phyloP scores from a whole-genome alignment of 2,888 invertebrate genomes.

The Nephrotoma appendiculata region DNA sequence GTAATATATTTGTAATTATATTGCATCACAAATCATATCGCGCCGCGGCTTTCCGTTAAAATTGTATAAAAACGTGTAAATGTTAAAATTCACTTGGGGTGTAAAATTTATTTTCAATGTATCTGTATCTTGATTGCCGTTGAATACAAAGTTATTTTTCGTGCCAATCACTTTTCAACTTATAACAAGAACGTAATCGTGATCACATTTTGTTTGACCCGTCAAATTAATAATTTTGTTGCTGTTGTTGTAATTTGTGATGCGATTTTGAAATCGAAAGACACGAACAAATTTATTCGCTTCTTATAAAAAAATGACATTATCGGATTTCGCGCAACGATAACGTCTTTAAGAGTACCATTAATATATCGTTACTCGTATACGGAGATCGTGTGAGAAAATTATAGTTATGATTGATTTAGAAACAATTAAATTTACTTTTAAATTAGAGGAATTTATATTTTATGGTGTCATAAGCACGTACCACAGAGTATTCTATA shows the following conservation, averaged over 20 bases:
- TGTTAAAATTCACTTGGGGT: not conserved
- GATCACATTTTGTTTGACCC: not conserved
- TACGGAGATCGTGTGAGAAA: not conserved
- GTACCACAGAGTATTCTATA: not conserved
- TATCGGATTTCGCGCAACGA: not conserved
- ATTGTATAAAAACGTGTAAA: not conserved
- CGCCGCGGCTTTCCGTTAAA: too few relatives aligned
- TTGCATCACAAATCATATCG: not conserved
- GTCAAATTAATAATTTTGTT: not conserved
- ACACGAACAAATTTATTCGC: not conserved
- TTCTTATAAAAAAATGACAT: not conserved
- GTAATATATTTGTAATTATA: not conserved
- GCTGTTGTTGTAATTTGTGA: not conserved
- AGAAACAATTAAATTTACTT: not conserved
- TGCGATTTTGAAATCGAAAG: not conserved
- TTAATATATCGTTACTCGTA: not conserved
- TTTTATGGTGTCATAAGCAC: not conserved
- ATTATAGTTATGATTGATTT: not conserved
- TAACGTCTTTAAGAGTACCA: not conserved
- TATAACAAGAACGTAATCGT: not conserved
- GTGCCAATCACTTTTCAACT: not conserved
- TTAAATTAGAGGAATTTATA: not conserved
- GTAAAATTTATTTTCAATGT: not conserved
- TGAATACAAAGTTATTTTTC: not conserved
- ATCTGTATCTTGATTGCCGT: not conserved